Evolutionary conservation across 2,888 invertebrate species (phyloP).

Genomic region (Aporophyla lueneburgensis): DNA sequence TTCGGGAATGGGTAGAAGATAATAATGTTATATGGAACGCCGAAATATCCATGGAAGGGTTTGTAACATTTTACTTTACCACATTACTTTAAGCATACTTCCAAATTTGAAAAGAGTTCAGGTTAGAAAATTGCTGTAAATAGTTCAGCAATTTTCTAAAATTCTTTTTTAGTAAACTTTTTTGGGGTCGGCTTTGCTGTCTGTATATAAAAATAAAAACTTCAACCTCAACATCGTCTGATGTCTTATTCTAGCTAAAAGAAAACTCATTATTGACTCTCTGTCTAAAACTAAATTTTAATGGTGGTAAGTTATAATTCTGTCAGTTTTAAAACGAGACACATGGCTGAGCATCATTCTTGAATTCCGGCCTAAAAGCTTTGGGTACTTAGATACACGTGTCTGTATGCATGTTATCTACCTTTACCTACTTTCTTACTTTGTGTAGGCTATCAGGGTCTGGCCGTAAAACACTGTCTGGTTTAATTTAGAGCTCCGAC

Average conservation of each 20-base stretch:
- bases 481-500: constrained; percentile 5
- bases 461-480: not conserved
- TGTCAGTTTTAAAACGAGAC: constrained; percentile 11
- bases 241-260: not conserved
- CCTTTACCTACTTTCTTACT: not conserved
- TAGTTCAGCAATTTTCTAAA: not conserved
- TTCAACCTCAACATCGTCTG: not conserved
- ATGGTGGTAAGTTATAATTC: not conserved
- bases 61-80: not conserved
- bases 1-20: constrained; percentile 14
- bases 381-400: not conserved
- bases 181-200: not conserved
- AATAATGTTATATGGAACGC: constrained; percentile 5
- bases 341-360: not conserved
- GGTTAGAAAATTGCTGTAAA: not conserved
- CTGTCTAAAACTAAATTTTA: not conserved
- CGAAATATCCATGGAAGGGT: not conserved
- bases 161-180: not conserved
- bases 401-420: not conserved
- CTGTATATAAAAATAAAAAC: not conserved
- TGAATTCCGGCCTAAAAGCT: constrained; percentile 7
- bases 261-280: not conserved
- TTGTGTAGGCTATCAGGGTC: not conserved
- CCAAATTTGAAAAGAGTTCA: not conserved
- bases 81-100: not conserved